These are phyloP conservation scores for Acrocephalus scirpaceus DNA, from an alignment of 2,797 vertebrate species.

Conservation along the genomic window DNA sequence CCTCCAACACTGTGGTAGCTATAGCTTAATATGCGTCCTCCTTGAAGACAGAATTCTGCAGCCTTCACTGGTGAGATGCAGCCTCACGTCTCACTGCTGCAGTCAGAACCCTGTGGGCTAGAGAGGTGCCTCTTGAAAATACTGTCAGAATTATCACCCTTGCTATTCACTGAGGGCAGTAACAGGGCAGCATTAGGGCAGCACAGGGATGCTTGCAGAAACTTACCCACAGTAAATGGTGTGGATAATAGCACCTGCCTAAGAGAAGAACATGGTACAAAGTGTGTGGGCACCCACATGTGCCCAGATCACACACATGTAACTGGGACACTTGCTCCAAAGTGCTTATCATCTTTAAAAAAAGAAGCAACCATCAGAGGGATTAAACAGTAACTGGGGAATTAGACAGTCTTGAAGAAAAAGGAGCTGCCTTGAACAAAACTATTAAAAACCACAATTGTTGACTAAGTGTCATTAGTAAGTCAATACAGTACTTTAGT, in stretches of 20 bases:
- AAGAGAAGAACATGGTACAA: neutral
- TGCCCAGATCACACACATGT: fast-evolving
- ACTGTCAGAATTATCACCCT: neutral
- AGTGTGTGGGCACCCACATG: neutral
- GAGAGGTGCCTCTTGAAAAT: neutral
- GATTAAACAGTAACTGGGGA: neutral
- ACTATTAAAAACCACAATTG: neutral
- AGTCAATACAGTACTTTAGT: neutral
- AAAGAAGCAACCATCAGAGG: neutral
- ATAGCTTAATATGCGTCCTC: neutral
- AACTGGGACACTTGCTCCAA: neutral
- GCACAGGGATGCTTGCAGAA: neutral
- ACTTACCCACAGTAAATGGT: neutral
- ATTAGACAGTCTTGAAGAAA: neutral
- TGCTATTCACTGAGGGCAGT: neutral
- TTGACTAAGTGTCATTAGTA: neutral
- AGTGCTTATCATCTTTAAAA: neutral
- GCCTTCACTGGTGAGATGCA: neutral
- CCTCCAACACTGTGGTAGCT: neutral
- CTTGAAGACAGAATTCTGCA: neutral
- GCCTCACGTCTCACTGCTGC: neutral
- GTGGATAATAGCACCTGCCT: neutral
- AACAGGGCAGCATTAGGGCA: neutral
- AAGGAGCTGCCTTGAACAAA: neutral
- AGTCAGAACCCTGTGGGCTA: neutral